Base-by-base conservation (phyloP, 1,140 invertebrate genomes). In the Aphelenchoides avenae region DNA sequence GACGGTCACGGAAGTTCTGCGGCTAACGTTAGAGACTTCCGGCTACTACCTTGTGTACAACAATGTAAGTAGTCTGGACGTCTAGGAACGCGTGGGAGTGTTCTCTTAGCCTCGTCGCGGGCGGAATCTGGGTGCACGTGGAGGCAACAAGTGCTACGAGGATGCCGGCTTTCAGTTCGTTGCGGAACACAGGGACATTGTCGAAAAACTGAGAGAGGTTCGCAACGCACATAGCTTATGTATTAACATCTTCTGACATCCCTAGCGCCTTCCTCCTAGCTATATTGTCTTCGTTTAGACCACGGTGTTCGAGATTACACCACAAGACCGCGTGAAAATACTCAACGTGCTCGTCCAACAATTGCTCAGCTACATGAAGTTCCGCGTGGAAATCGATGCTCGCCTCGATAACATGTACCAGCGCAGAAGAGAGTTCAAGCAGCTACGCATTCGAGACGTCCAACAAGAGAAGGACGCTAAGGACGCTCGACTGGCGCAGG, bases 111-210 rank as follows among this genome's bases (percentile, higher is more conserved):
- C n/a, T n/a, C 5, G 15, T 30, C 41, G 18, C 62, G 61, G 20
- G 11, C 26, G 7, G 29, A 43, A 40, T 34, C 30, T n/a, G n/a
- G n/a, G n/a, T n/a, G n/a, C n/a, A n/a, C 50, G 60, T 9, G 61
- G 60, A 6, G 36, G n/a, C 13, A 56, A 64, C 26, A 48, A 65
- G 13, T 62, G 60, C 29, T 62, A 33, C 26, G 61, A 66, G 13
- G 60, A 63, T 42, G 63, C 43, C 27, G 60, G 37, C 0, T 63
- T 37, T 64, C 13, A 15, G 5, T 56, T 66, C 34, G n/a, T 30
- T 4, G 7, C 26, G 13, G 18, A 68, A 2, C 30, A 63, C 37
- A 20, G 31, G 15, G 49, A 31, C 13, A 29, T 65, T 2, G 20
- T 46, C 27, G 40, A 63, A 48, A 44, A 54, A 30, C 36, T 63